Percentiles rank a stretch among this genome's conserved stretches.
These are phyloP conservation scores for Linurgus olivaceus DNA, from an alignment of 2,797 vertebrate genomes.

Conservation along the genomic window DNA sequence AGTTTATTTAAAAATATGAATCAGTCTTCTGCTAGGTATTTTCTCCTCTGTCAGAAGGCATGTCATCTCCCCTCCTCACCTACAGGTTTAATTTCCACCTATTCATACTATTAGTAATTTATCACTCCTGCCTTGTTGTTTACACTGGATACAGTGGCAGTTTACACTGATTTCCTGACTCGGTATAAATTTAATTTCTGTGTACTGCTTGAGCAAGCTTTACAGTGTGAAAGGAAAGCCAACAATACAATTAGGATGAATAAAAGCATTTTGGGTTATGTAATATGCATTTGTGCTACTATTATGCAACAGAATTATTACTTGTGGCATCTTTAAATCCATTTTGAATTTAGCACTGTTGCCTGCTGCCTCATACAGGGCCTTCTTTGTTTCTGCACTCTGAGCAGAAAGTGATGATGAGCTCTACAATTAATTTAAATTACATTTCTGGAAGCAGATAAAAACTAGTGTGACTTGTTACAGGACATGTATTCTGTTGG, in stretches of 20 bases:
- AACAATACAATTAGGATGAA: background rate
- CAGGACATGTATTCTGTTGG: background rate
- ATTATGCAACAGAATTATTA: slow-evolving; percentile 50
- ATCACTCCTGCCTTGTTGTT: background rate
- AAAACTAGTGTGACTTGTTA: background rate
- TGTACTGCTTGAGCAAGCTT: background rate
- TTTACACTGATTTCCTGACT: background rate
- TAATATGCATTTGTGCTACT: background rate
- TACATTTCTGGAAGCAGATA: slow-evolving; percentile 47
- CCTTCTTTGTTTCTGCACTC: slow-evolving; percentile 51
- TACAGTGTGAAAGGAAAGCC: background rate
- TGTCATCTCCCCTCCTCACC: background rate
- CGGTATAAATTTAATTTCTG: background rate
- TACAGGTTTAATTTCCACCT: background rate
- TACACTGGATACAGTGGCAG: background rate
- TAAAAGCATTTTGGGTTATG: slow-evolving; percentile 7
- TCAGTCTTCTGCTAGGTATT: background rate
- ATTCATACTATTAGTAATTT: background rate
- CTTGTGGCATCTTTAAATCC: slow-evolving; percentile 46
- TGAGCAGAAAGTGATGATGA: slow-evolving; percentile 52
- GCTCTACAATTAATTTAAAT: slow-evolving; percentile 45
- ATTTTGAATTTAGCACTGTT: slow-evolving; percentile 12
- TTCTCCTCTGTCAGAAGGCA: background rate
- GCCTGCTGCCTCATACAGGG: slow-evolving; percentile 46
- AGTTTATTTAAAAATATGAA: background rate